A percentile compares a stretch with the other conserved stretches of the same genome.
These are phyloP conservation scores for Zygothrica quintamaculata DNA, from an alignment of 2,888 invertebrate species.

Conservation along the genomic window DNA sequence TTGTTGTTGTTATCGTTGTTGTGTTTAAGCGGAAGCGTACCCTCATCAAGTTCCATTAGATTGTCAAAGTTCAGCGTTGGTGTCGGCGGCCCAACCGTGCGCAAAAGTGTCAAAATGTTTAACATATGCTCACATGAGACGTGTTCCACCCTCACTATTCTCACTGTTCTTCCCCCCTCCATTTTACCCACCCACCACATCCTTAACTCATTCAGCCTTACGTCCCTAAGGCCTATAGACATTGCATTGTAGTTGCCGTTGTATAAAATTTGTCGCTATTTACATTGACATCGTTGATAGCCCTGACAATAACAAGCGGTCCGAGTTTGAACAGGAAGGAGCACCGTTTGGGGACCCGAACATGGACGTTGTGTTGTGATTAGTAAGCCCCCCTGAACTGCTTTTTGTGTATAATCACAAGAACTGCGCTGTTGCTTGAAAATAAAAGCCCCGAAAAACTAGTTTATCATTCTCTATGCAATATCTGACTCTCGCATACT, in stretches of 20 bases:
- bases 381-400: slow-evolving; percentile 34
- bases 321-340: slow-evolving; percentile 22
- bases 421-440: slow-evolving; percentile 48
- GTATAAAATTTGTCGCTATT: slow-evolving; percentile 45
- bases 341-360: slow-evolving; percentile 44
- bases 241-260: slow-evolving; percentile 26
- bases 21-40: slow-evolving; percentile 44
- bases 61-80: slow-evolving; percentile 60
- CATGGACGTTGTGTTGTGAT: slow-evolving; percentile 41
- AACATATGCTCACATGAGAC: slow-evolving; percentile 77
- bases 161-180: not conserved
- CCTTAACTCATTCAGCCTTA: not conserved
- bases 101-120: slow-evolving; percentile 78
- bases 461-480: no score
- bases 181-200: slow-evolving; percentile 10
- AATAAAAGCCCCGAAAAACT: not conserved
- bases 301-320: slow-evolving; percentile 72
- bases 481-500: no score
- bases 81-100: slow-evolving; percentile 56
- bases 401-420: slow-evolving; percentile 53
- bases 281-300: slow-evolving; percentile 70
- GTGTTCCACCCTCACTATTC: not conserved
- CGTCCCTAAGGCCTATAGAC: not conserved
- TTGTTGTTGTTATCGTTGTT: slow-evolving; percentile 8
- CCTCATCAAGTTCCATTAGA: slow-evolving; percentile 70